These are phyloP conservation scores for Anhinga anhinga DNA, from an alignment of 2,113 vertebrate genomes.

Conservation along the genomic window DNA sequence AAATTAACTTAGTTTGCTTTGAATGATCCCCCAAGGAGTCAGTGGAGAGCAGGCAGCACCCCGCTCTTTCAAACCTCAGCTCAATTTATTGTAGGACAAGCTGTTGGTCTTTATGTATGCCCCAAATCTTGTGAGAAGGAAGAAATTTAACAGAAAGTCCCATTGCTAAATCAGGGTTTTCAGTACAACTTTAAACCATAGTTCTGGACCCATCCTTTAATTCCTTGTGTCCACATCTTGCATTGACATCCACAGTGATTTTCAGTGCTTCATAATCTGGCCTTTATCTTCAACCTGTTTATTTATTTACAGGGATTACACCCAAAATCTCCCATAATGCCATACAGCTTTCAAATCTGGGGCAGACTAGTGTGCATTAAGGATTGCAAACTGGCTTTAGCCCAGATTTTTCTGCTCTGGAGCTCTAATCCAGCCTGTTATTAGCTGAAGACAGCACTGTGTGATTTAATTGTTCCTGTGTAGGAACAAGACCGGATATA, in stretches of 20 bases:
- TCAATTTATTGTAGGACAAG: not conserved
- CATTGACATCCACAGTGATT: not conserved
- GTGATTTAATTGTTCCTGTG: not conserved
- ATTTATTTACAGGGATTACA: not conserved
- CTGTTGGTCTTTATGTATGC: not conserved
- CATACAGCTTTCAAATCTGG: not conserved
- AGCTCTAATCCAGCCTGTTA: not conserved
- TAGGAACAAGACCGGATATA: not conserved
- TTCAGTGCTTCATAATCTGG: not conserved
- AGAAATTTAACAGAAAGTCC: not conserved
- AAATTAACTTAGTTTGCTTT: not conserved
- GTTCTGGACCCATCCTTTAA: not conserved
- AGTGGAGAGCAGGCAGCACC: not conserved
- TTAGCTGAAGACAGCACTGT: not conserved
- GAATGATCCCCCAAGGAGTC: not conserved
- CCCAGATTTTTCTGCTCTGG: conserved; percentile 8
- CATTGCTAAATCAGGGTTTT: not conserved
- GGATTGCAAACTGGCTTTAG: not conserved
- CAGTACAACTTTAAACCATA: not conserved
- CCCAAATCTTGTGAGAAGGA: not conserved
- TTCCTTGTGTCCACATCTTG: not conserved
- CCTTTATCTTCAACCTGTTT: not conserved
- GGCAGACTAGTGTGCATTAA: not conserved
- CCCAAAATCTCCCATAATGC: not conserved
- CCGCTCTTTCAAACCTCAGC: not conserved